Evolutionary conservation across 1,140 invertebrate genomes (phyloP).

Genomic region (Asobara japonica): DNA sequence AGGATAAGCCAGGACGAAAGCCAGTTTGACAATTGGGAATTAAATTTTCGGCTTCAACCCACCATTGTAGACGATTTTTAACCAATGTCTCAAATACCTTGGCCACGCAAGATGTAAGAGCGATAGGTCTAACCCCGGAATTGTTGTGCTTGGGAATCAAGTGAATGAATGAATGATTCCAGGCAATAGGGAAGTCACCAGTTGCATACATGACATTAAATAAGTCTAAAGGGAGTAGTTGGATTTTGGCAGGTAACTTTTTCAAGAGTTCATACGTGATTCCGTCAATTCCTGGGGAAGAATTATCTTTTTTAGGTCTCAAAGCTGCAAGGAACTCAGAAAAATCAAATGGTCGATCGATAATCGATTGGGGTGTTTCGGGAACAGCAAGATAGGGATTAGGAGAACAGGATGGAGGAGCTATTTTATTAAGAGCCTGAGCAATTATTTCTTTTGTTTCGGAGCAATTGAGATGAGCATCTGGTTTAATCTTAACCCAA

Average conservation of each 20-base stretch:
- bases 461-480: not conserved
- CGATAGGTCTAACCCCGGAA: conserved; percentile 10
- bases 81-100: conserved; percentile 31
- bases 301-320: not conserved
- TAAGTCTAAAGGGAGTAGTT: conserved; percentile 25
- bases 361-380: not conserved
- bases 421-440: conserved; percentile 5
- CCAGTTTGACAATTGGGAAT: conserved; percentile 15
- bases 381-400: not conserved
- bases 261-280: conserved; percentile 20
- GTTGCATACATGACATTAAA: conserved; percentile 16
- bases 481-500: conserved; percentile 19
- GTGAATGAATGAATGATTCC: conserved; percentile 18
- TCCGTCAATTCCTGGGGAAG: conserved; percentile 23
- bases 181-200: not conserved
- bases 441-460: not conserved
- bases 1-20: conserved; percentile 25
- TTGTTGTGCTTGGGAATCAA: conserved; percentile 8
- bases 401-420: not conserved
- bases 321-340: conserved; percentile 20
- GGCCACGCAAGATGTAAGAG: conserved; percentile 20
- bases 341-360: conserved; percentile 9
- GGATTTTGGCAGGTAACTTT: conserved; percentile 20
- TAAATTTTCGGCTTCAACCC: conserved; percentile 8
- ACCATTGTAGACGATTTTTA: conserved; percentile 30